Percentiles rank a stretch among this genome's conserved stretches.
Conservation (phyloP, 2,888 invertebrate species). For the Creontiades dilutus region DNA sequence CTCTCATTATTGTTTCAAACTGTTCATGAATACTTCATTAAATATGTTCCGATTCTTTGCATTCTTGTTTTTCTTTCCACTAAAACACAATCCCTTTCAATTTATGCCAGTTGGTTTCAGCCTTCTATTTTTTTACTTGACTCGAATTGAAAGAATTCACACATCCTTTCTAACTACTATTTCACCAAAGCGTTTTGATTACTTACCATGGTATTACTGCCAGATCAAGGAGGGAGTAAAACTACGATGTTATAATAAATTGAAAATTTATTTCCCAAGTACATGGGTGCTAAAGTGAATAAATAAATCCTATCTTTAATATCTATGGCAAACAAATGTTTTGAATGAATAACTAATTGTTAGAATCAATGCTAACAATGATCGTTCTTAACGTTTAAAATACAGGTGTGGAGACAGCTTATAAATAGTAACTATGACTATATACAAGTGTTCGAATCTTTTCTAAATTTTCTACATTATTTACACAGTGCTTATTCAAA, state of each 20-base stretch:
- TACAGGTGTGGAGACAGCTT: background rate
- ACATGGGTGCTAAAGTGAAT: conserved; percentile 19
- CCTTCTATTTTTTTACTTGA: too few species aligned
- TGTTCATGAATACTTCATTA: background rate
- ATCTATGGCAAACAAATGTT: conserved; percentile 40
- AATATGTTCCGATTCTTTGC: conserved; percentile 8
- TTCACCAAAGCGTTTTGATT: too few species aligned
- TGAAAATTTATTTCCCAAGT: conserved; percentile 39
- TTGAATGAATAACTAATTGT: background rate
- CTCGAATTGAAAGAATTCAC: too few species aligned
- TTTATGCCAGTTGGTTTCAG: too few species aligned
- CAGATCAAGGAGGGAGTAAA: too few species aligned
- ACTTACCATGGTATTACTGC: too few species aligned
- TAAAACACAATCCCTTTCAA: too few species aligned
- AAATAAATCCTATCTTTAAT: conserved; percentile 40
- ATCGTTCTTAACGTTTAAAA: background rate
- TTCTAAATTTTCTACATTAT: background rate
- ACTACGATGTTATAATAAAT: background rate
- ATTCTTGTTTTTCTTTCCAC: too few species aligned
- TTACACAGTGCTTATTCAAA: background rate
- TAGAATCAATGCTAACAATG: background rate
- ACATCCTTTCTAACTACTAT: too few species aligned
- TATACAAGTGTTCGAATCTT: background rate
- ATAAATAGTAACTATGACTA: background rate
- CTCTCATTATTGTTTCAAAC: conserved; percentile 16